Evolutionary conservation across 2,797 vertebrate species (phyloP).

Genomic region (Sebastes vulpes): DNA sequence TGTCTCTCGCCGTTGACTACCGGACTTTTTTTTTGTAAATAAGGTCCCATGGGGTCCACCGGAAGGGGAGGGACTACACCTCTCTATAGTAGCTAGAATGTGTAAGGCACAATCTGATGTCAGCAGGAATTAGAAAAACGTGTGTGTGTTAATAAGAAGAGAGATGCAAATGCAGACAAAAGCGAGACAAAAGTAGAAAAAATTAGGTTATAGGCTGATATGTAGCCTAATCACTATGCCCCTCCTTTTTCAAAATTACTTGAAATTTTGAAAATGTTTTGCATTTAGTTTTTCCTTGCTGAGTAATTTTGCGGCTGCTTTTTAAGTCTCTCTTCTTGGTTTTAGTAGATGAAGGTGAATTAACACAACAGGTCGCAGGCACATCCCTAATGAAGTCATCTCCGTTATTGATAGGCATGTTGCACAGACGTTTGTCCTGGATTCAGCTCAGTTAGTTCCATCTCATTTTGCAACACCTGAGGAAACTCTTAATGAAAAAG

Average conservation of each 20-base stretch:
- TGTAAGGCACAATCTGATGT: no score
- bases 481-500: conserved; percentile 29
- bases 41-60: no score
- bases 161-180: not conserved
- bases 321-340: not conserved
- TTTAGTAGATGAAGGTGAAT: not conserved
- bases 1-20: no score
- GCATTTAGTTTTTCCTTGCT: not conserved
- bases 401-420: not conserved
- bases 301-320: not conserved
- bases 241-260: conserved; percentile 16
- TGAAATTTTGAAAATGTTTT: not conserved
- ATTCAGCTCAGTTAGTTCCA: conserved; percentile 12
- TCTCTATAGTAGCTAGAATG: no score
- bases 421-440: conserved; percentile 1
- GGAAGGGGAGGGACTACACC: no score
- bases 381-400: not conserved
- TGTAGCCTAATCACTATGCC: not conserved
- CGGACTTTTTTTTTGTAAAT: no score
- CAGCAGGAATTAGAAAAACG: no score
- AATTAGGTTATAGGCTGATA: not conserved
- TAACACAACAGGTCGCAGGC: not conserved
- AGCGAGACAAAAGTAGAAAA: not conserved
- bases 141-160: not conserved
- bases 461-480: conserved; percentile 28